A percentile compares a stretch with the other conserved stretches of the same genome.
These are phyloP conservation scores for Scomberomorus guttatus DNA, from an alignment of 2,797 vertebrate genomes.

Conservation along the genomic window DNA sequence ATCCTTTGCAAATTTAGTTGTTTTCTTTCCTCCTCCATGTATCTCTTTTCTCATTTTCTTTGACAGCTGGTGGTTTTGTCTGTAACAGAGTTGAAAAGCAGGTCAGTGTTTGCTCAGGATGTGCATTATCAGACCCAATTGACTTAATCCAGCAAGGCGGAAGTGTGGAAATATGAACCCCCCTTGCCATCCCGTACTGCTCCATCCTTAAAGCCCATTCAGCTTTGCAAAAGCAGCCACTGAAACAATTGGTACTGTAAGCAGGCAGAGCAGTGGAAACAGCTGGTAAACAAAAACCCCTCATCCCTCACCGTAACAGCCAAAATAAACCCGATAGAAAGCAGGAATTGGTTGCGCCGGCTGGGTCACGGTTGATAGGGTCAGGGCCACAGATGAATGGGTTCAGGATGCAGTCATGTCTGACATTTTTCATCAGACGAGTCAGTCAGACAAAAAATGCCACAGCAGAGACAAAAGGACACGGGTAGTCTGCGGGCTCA, in stretches of 20 bases:
- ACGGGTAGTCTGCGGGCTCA: slow-evolving; percentile 14
- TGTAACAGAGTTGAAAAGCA: slow-evolving; percentile 58
- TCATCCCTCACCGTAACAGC: slow-evolving; percentile 14
- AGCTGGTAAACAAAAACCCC: slow-evolving; percentile 41
- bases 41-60: slow-evolving; percentile 28
- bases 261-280: slow-evolving; percentile 41
- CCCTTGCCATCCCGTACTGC: slow-evolving; percentile 26
- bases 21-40: slow-evolving; percentile 4
- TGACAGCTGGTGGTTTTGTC: slow-evolving; percentile 55
- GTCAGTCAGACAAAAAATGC: slow-evolving; percentile 45
- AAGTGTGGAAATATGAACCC: slow-evolving; percentile 71
- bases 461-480: slow-evolving; percentile 54
- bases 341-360: slow-evolving; percentile 41
- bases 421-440: slow-evolving; percentile 67
- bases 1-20: slow-evolving; percentile 30
- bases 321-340: slow-evolving; percentile 60
- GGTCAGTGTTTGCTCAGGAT: slow-evolving; percentile 67
- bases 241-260: slow-evolving; percentile 60
- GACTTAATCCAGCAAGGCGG: slow-evolving; percentile 73
- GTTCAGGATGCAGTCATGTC: slow-evolving; percentile 67
- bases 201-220: slow-evolving; percentile 49
- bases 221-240: slow-evolving; percentile 48
- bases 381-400: slow-evolving; percentile 68
- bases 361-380: slow-evolving; percentile 56
- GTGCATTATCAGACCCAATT: slow-evolving; percentile 71